Percentiles rank a stretch among this genome's conserved stretches.
Conservation (phyloP, 2,888 invertebrate species). For the Eretmocerus hayati region DNA sequence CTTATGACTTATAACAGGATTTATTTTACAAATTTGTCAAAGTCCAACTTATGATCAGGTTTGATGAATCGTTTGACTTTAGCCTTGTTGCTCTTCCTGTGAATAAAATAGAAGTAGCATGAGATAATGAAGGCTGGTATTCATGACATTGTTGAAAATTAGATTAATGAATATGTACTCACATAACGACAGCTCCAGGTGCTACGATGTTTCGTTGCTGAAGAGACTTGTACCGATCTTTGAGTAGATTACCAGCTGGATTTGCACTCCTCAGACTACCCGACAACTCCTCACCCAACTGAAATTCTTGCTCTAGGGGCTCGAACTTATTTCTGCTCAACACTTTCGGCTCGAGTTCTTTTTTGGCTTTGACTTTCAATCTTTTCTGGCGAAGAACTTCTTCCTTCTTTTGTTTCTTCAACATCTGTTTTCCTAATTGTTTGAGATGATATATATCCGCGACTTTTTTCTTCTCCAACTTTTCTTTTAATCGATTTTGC, state of each 20-base stretch:
- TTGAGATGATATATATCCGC: constrained; percentile 68
- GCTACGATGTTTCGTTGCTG: constrained; percentile 88
- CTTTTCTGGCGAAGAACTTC: constrained; percentile 49
- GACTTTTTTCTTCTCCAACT: constrained; percentile 66
- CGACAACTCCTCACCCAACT: constrained; percentile 57
- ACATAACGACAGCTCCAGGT: constrained; percentile 53
- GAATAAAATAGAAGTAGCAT: too few species aligned
- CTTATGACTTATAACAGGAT: too few species aligned
- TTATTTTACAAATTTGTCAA: constrained; percentile 9
- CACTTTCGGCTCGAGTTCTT: constrained; percentile 57
- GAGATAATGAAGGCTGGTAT: not conserved
- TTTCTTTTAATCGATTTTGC: constrained; percentile 49
- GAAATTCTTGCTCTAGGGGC: constrained; percentile 63
- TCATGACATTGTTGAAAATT: not conserved
- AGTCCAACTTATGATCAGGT: constrained; percentile 51
- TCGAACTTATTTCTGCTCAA: constrained; percentile 67
- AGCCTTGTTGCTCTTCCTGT: constrained; percentile 60
- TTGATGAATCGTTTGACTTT: constrained; percentile 66
- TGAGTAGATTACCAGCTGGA: constrained; percentile 64
- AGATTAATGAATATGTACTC: constrained; percentile 34
- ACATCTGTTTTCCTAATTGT: constrained; percentile 55
- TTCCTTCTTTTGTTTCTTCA: constrained; percentile 49
- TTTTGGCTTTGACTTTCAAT: constrained; percentile 47
- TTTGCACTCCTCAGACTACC: constrained; percentile 70
- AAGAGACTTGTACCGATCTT: constrained; percentile 78